These are phyloP conservation scores for Eulemur macaco DNA, from an alignment of 2,113 vertebrate genomes.

Conservation along the genomic window DNA sequence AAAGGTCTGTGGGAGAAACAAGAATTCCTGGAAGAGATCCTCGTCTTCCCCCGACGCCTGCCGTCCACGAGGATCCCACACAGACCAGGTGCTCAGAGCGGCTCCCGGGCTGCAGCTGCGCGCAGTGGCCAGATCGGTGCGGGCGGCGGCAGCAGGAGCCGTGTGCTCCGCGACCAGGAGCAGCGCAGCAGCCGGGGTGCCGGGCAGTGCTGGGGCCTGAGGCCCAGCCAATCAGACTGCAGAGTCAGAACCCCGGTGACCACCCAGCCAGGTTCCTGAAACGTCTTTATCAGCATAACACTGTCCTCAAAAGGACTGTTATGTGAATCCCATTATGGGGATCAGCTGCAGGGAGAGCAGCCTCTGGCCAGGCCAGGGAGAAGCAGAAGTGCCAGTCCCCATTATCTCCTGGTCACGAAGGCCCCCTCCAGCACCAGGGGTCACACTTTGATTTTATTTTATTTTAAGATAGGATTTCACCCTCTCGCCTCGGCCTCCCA, in stretches of 20 bases:
- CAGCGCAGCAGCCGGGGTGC: too few species aligned
- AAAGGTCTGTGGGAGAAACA: neutral
- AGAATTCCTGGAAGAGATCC: neutral
- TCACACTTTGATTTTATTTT: too few species aligned
- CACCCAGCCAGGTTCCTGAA: neutral
- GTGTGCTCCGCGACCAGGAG: neutral
- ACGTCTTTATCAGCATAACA: neutral
- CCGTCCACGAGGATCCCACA: too few species aligned
- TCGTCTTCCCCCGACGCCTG: neutral
- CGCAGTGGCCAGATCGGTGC: neutral
- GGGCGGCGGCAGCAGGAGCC: fast-evolving
- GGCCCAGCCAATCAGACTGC: neutral
- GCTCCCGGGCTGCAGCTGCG: neutral
- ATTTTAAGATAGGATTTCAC: too few species aligned
- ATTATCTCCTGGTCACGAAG: neutral
- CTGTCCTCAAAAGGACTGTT: neutral
- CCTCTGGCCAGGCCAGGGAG: neutral
- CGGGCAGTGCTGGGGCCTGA: neutral
- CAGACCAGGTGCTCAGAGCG: fast-evolving
- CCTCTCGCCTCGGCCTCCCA: too few species aligned
- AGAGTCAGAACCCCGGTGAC: neutral
- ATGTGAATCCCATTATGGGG: neutral
- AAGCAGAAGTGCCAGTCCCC: neutral
- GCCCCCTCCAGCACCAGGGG: neutral
- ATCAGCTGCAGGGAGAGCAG: neutral